Percentiles rank a stretch among this genome's conserved stretches.
Evolutionary conservation across 2,113 vertebrate genomes (phyloP).

Genomic region (Lophius piscatorius): DNA sequence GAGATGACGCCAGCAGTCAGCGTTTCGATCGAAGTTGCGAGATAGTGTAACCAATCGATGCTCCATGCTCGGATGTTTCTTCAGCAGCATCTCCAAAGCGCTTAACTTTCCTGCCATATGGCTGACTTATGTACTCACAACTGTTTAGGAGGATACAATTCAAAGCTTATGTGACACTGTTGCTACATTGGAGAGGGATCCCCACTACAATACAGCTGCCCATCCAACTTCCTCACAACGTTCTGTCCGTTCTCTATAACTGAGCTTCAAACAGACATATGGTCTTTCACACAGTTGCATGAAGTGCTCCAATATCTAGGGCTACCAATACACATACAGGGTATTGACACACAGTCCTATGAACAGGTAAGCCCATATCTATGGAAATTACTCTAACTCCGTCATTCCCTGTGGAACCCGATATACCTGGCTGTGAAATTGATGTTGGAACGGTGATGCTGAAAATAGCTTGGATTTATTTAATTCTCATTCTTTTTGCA

Average conservation of each 20-base stretch:
- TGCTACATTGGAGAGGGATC: conserved; percentile 38
- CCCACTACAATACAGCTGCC: conserved; percentile 17
- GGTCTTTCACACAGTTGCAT: conserved; percentile 38
- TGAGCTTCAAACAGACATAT: conserved; percentile 40
- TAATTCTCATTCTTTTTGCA: too few relatives aligned
- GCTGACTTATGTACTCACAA: background rate
- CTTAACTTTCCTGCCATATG: conserved; percentile 41
- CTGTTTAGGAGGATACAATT: conserved; percentile 11
- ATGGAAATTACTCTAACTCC: conserved; percentile 60
- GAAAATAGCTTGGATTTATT: too few relatives aligned
- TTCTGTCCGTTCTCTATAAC: conserved; percentile 55
- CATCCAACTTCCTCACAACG: conserved; percentile 37
- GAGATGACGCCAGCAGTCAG: conserved; percentile 42
- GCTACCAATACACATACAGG: conserved; percentile 13
- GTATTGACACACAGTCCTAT: conserved; percentile 1
- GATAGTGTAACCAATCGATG: conserved; percentile 65
- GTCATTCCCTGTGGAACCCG: conserved; percentile 45
- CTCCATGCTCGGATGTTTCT: conserved; percentile 35
- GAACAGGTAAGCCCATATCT: conserved; percentile 21
- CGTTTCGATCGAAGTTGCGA: conserved; percentile 42
- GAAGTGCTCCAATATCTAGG: too few relatives aligned
- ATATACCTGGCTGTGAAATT: conserved; percentile 48
- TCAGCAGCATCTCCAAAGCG: conserved; percentile 38
- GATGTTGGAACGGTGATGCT: too few relatives aligned
- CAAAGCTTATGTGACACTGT: conserved; percentile 30